Percentiles rank a stretch among this genome's conserved stretches.
Conservation (phyloP, 2,113 vertebrate species). For the Hippocampus mohnikei region DNA sequence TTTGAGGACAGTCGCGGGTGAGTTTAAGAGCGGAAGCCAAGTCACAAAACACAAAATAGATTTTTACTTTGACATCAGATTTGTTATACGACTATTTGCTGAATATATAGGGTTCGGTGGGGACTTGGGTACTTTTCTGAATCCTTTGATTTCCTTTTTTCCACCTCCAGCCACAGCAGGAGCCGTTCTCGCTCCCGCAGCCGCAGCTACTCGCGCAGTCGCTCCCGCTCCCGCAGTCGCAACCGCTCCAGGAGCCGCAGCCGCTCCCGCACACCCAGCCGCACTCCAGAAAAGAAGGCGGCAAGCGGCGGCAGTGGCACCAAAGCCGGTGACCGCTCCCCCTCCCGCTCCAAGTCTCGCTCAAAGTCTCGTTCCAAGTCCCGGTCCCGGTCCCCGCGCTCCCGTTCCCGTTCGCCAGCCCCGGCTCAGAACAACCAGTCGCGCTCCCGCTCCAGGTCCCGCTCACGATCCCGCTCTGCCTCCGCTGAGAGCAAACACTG, state of each 20-base stretch:
- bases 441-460: slow-evolving; percentile 13
- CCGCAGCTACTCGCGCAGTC: slow-evolving; percentile 71
- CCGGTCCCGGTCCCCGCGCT: background rate
- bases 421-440: slow-evolving; percentile 5
- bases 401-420: slow-evolving; percentile 1
- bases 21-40: background rate
- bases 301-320: slow-evolving; percentile 56
- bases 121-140: background rate
- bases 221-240: slow-evolving; percentile 70
- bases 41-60: too few relatives aligned
- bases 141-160: background rate
- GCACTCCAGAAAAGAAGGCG: slow-evolving; percentile 71
- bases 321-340: slow-evolving; percentile 55
- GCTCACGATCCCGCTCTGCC: slow-evolving; percentile 16
- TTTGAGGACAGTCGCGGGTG: slow-evolving; percentile 86
- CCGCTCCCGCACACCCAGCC: slow-evolving; percentile 68
- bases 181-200: slow-evolving; percentile 74
- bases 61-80: too few relatives aligned
- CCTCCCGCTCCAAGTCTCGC: slow-evolving; percentile 52
- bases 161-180: slow-evolving; percentile 56
- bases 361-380: slow-evolving; percentile 36
- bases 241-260: slow-evolving; percentile 67
- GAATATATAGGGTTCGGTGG: too few relatives aligned
- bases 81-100: too few relatives aligned
- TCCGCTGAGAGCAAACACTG: slow-evolving; percentile 74